phyloP scores from a whole-genome alignment of 1,140 invertebrate species.

The Cepaea nemoralis region DNA sequence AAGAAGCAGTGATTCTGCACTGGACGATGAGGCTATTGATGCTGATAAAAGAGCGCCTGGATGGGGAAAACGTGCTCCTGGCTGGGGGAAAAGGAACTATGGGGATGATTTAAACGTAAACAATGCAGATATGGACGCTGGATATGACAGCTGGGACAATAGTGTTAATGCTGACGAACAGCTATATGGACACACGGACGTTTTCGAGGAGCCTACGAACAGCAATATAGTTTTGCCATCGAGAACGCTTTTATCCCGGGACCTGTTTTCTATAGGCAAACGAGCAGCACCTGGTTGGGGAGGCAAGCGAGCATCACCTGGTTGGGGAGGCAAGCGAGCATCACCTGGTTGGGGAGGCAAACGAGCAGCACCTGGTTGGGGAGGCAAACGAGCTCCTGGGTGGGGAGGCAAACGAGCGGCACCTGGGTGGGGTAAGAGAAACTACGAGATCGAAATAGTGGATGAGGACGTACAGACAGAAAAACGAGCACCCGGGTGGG shows the following conservation, averaged over 20 bases:
- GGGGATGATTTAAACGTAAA: background rate
- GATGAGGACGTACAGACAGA: too few species aligned
- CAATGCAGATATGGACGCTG: background rate
- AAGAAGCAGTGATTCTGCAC: background rate
- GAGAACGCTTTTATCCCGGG: too few species aligned
- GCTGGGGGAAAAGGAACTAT: conserved; percentile 24
- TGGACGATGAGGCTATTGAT: conserved; percentile 7
- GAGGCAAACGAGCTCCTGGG: background rate
- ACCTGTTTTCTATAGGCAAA: too few species aligned
- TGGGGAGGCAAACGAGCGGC: background rate
- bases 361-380: background rate
- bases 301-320: background rate
- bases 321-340: background rate
- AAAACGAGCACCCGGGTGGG: background rate
- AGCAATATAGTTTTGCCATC: background rate
- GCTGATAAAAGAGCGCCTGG: conserved; percentile 12
- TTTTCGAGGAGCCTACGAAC: background rate
- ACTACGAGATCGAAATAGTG: too few species aligned
- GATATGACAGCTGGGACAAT: background rate
- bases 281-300: background rate
- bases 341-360: background rate
- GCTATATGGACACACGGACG: background rate
- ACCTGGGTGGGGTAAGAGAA: conserved; percentile 4
- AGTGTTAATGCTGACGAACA: background rate
- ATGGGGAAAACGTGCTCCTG: conserved; percentile 25